Percentiles rank a stretch among this genome's conserved stretches.
These are phyloP conservation scores for Oreonectes daqikongensis DNA, from an alignment of 2,797 vertebrate species.

Conservation along the genomic window DNA sequence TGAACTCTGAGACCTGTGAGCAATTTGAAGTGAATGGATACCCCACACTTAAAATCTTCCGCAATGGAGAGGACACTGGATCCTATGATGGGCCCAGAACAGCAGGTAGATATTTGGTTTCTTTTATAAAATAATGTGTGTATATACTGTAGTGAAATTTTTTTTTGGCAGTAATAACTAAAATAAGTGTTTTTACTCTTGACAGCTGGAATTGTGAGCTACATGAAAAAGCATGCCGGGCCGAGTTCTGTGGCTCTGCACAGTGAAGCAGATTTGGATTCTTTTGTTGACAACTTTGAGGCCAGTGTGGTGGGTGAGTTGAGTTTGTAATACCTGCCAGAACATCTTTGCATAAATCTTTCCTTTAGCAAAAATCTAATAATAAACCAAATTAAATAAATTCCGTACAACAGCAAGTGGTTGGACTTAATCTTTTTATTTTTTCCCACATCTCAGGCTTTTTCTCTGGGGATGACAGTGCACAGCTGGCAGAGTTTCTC, in stretches of 20 bases:
- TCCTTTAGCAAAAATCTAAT: background rate
- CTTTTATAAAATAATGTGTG: no score
- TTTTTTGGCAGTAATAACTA: no score
- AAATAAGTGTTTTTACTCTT: no score
- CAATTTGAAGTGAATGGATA: slow-evolving; percentile 66
- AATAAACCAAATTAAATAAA: background rate
- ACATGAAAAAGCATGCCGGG: slow-evolving; percentile 65
- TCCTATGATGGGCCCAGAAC: slow-evolving; percentile 62
- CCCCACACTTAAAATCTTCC: slow-evolving; percentile 67
- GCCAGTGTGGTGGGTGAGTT: slow-evolving; percentile 66
- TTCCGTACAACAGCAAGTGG: background rate
- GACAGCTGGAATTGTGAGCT: slow-evolving; percentile 65
- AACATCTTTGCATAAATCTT: background rate
- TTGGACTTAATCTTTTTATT: background rate
- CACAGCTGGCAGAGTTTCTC: slow-evolving; percentile 58
- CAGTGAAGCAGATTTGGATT: slow-evolving; percentile 56
- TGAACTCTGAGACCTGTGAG: slow-evolving; percentile 60
- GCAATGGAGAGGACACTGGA: slow-evolving; percentile 59
- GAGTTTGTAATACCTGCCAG: slow-evolving; percentile 2
- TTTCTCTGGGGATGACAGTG: slow-evolving; percentile 55
- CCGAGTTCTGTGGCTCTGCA: slow-evolving; percentile 60
- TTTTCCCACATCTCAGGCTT: slow-evolving; percentile 54
- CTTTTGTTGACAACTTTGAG: slow-evolving; percentile 59
- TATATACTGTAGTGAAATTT: no score
- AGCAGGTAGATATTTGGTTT: slow-evolving; percentile 56